These are phyloP conservation scores for Oophaga pumilio DNA, from an alignment of 2,113 vertebrate genomes.

Conservation along the genomic window DNA sequence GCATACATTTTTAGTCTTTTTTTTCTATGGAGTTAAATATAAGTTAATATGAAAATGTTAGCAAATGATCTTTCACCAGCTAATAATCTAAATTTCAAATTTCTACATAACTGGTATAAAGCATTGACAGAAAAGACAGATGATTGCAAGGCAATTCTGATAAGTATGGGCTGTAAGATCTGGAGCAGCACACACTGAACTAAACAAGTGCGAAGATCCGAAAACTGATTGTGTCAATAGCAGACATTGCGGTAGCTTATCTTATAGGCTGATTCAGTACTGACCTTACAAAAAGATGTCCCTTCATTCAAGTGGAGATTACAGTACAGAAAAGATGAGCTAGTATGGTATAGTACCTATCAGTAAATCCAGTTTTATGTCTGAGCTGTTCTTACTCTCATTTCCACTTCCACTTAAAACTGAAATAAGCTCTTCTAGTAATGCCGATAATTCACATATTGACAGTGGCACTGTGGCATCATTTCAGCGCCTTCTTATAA, in stretches of 20 bases:
- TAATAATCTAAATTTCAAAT: not conserved
- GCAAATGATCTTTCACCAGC: not conserved
- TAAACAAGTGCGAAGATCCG: conserved; percentile 26
- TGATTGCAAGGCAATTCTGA: not conserved
- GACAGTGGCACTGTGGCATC: too few species aligned
- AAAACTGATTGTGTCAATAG: conserved; percentile 27
- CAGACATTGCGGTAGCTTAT: conserved; percentile 18
- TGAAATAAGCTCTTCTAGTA: not conserved
- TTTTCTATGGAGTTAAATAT: too few species aligned
- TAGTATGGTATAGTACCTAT: not conserved
- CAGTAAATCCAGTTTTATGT: not conserved
- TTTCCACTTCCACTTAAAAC: not conserved
- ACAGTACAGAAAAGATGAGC: conserved; percentile 25
- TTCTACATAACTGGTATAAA: not conserved
- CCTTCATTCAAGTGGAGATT: conserved; percentile 27
- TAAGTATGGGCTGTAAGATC: conserved; percentile 12
- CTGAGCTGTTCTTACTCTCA: not conserved
- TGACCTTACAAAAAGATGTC: conserved; percentile 36
- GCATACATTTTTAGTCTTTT: too few species aligned
- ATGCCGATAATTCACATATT: not conserved
- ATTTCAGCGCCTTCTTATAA: too few species aligned
- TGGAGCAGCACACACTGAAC: not conserved
- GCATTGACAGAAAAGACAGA: conserved; percentile 7
- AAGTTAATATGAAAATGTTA: too few species aligned
- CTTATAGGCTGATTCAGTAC: conserved; percentile 15